Conservation (phyloP, 2,113 vertebrate species). For the Lamprologus sp. region DNA sequence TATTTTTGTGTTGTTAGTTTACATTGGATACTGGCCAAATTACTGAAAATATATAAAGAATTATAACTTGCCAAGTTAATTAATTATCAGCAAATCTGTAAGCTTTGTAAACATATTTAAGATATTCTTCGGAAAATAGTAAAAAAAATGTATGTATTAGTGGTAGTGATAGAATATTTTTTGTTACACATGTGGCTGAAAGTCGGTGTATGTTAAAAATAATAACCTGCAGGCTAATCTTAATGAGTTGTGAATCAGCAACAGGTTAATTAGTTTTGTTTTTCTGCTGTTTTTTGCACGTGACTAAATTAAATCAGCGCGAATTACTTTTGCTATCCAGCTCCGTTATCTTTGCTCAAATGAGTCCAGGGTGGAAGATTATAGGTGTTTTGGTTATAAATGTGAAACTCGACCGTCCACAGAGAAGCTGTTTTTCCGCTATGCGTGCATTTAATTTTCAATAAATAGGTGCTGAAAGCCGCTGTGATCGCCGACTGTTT, state of each 20-base stretch:
- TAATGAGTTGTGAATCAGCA: slow-evolving; percentile 7
- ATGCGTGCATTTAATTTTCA: not conserved
- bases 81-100: not conserved
- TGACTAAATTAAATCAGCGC: not conserved
- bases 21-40: not conserved
- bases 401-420: not conserved
- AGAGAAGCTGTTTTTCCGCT: not conserved
- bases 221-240: not conserved
- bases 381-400: not conserved
- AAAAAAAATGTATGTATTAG: not conserved
- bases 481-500: not conserved
- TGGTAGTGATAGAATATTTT: not conserved
- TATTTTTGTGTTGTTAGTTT: not conserved
- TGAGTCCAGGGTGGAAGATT: not conserved
- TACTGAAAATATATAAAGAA: not conserved
- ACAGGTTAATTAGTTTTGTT: slow-evolving; percentile 39
- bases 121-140: not conserved
- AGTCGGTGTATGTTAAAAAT: not conserved
- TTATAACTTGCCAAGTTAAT: not conserved
- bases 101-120: not conserved
- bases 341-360: not conserved
- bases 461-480: not conserved
- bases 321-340: not conserved
- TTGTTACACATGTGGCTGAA: not conserved
- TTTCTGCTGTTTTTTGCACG: not conserved